Evolutionary conservation across 2,888 invertebrate genomes (phyloP), one percentile per base, ranked within the genome.

Genomic region (Mimas tiliae): DNA sequence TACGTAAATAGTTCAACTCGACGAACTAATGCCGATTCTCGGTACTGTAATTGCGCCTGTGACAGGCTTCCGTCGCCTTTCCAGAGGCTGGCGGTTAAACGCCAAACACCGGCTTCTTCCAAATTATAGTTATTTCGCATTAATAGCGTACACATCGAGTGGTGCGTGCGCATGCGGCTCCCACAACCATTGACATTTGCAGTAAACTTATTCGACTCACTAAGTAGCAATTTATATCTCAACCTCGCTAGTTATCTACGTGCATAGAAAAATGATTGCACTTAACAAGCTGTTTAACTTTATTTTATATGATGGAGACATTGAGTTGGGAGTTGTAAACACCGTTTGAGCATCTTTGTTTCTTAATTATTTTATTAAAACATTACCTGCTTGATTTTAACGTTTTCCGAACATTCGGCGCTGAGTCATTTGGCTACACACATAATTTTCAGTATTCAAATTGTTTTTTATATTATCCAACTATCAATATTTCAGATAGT

Each of bases 1-100:
- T 91, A 91, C 91, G 88, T 91, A 93, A 92, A 93, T 93, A 93
- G 93, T 93, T 91, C 85, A 88, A 83, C 84, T 84, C 85, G 84
- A 83, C 86, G 84, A 91, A 91, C 93, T 93, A 93, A 93, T 92
- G 87, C 90, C 85, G 90, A 92, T 93, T 93, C 93, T 93, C 84
- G 85, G 92, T 91, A 92, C 88, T 83, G 89, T 93, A 93, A 93
- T 93, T 93, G 93, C 87, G 83, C 71, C 83, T 91, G 91, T 93
- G 93, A 93, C 93, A 93, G 93, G 89, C 92, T 92, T 91, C 93
- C 91, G 91, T 92, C 91, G 91, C 89, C 85, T 88, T 84, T 82
- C 83, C 85, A 84, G 86, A 79, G 86, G 84, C 86, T 82, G 86
- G 81, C 84, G 83, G 86, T 87, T 86, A 82, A 82, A 83, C 85